A percentile compares a stretch with the other conserved stretches of the same genome.
phyloP scores from a whole-genome alignment of 2,888 invertebrate genomes.

The Lithophane leautieri region DNA sequence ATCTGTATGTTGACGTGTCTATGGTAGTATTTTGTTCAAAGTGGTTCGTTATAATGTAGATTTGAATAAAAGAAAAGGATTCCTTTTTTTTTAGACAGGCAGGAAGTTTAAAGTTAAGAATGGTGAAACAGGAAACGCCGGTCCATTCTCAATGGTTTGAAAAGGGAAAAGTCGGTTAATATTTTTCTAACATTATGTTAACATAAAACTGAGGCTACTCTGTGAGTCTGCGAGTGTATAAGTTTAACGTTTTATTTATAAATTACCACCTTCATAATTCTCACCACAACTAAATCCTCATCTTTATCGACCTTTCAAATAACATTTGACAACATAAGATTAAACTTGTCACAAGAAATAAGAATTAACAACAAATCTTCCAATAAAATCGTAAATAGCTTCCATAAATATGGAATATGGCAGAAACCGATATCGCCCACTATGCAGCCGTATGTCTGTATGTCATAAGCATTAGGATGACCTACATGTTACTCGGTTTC shows the following conservation, averaged over 20 bases:
- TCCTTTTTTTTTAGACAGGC: not conserved
- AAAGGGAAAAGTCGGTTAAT: not conserved
- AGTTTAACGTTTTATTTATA: not conserved
- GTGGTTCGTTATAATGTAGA: not conserved
- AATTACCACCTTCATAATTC: conserved; percentile 10
- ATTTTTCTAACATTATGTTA: not conserved
- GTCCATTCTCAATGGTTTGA: not conserved
- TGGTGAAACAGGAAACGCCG: not conserved
- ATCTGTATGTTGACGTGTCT: not conserved
- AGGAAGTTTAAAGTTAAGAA: not conserved
- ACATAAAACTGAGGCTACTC: not conserved
- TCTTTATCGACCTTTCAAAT: conserved; percentile 26
- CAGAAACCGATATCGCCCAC: conserved; percentile 56
- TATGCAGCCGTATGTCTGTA: conserved; percentile 35
- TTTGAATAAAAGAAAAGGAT: not conserved
- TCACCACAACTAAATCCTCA: not conserved
- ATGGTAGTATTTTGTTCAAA: not conserved
- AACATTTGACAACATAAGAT: conserved; percentile 14
- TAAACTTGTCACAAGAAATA: conserved; percentile 21
- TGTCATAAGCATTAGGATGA: conserved; percentile 53
- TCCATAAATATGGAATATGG: conserved; percentile 48
- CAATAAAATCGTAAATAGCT: conserved; percentile 22
- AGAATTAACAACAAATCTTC: conserved; percentile 11
- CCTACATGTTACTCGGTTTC: conserved; percentile 58
- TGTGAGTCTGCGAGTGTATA: not conserved